Evolutionary conservation across 2,797 vertebrate species (phyloP).

Genomic region (Thamnophis elegans): DNA sequence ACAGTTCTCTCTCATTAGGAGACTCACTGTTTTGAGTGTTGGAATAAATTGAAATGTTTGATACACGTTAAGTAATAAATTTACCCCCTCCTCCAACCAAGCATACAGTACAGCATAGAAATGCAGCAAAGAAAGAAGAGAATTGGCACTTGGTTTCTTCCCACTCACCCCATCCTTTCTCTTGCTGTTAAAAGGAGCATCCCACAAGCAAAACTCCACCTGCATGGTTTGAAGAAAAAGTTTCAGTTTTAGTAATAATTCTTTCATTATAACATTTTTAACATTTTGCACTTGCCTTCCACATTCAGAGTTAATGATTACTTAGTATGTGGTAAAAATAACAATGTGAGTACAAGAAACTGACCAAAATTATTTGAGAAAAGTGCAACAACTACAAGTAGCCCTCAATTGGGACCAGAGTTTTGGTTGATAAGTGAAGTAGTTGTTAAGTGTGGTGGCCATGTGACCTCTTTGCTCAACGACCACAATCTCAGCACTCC

Average conservation of each 20-base stretch:
- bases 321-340: background rate
- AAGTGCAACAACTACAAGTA: background rate
- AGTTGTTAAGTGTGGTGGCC: background rate
- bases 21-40: background rate
- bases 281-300: background rate
- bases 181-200: background rate
- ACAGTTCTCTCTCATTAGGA: too few relatives aligned
- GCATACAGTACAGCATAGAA: background rate
- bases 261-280: background rate
- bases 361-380: background rate
- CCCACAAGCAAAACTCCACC: background rate
- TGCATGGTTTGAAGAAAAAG: background rate
- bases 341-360: background rate
- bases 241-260: background rate
- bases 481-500: background rate
- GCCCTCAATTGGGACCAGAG: background rate
- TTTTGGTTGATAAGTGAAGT: background rate
- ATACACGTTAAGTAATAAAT: background rate
- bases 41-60: background rate
- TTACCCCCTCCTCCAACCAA: background rate
- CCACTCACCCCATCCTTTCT: background rate
- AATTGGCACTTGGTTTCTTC: background rate
- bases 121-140: background rate
- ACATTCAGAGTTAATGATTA: background rate
- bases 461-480: background rate